phyloP scores from a whole-genome alignment of 2,113 vertebrate species.

The Agelaius tricolor region DNA sequence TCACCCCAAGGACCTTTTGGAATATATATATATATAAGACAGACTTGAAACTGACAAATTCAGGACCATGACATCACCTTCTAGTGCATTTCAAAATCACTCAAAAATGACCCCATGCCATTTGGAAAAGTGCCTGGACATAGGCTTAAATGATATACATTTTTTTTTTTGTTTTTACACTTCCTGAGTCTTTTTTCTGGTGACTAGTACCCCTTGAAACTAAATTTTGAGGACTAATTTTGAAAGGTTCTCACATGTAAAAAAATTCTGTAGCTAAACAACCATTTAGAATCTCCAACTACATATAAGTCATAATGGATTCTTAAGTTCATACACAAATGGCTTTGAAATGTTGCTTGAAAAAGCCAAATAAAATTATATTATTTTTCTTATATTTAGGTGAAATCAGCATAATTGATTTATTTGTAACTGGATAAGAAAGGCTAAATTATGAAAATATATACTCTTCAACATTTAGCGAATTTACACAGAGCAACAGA shows the following conservation, averaged over 20 bases:
- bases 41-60: background rate
- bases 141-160: background rate
- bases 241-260: background rate
- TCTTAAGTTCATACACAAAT: background rate
- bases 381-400: background rate
- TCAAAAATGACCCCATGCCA: background rate
- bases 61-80: background rate
- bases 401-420: background rate
- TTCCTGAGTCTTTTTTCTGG: background rate
- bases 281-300: background rate
- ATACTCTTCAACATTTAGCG: background rate
- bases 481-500: background rate
- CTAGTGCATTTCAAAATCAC: background rate
- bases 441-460: background rate
- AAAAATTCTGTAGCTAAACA: background rate
- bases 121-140: background rate
- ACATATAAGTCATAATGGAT: rapidly evolving
- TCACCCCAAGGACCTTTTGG: background rate
- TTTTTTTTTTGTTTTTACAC: background rate
- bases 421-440: background rate
- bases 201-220: background rate
- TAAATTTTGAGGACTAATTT: background rate
- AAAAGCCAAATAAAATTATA: background rate
- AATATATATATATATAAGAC: background rate
- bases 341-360: background rate